Percentiles rank a stretch among this genome's conserved stretches.
phyloP scores from a whole-genome alignment of 2,888 invertebrate genomes.

The Brachylomia viminalis region DNA sequence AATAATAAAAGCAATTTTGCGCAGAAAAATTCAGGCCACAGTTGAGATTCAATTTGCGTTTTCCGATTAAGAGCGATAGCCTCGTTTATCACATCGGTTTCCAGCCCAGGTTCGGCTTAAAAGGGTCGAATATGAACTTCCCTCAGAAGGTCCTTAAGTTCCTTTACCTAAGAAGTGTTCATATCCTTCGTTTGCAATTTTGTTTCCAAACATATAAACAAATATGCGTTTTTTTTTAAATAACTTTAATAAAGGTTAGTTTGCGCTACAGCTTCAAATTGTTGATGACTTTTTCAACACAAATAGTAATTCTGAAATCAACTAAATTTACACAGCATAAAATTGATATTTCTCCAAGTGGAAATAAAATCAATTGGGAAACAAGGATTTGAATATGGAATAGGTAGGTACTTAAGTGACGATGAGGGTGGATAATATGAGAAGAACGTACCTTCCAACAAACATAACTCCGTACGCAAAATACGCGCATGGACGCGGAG shows the following conservation, averaged over 20 bases:
- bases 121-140: not conserved
- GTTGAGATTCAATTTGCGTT: constrained; percentile 19
- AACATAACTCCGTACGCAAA: not conserved
- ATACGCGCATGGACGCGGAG: not conserved
- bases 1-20: not conserved
- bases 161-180: not conserved
- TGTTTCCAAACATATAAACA: not conserved
- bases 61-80: not conserved
- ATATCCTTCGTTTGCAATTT: not conserved
- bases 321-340: not conserved
- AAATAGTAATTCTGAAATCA: not conserved
- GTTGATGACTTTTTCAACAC: not conserved
- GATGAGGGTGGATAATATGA: not conserved
- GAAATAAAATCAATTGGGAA: not conserved
- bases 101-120: not conserved
- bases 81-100: constrained; percentile 9
- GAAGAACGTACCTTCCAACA: not conserved
- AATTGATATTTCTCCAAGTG: not conserved
- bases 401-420: not conserved
- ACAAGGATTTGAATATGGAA: not conserved
- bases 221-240: too few relatives aligned
- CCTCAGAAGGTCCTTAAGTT: too few relatives aligned
- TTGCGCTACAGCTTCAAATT: not conserved
- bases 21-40: constrained; percentile 10
- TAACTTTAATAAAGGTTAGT: not conserved